Conservation (phyloP, 2,797 vertebrate species). For the Dendrocincla tyrannina region DNA sequence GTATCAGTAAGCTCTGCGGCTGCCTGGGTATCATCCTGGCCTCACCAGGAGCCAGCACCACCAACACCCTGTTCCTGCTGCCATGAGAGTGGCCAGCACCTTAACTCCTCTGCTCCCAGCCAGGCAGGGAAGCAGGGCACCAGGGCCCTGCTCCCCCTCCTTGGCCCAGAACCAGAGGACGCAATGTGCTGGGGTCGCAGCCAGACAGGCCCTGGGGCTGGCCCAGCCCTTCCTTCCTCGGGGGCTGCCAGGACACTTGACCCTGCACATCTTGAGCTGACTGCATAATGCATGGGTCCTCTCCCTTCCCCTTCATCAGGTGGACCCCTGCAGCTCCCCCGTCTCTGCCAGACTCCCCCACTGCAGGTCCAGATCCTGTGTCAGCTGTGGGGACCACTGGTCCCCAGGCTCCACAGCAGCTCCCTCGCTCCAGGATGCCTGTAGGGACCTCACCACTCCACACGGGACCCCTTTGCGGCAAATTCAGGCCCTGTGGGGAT, state of each 20-base stretch:
- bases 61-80: conserved; percentile 58
- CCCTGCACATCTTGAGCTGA: accelerated
- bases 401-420: not conserved
- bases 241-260: not conserved
- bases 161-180: accelerated
- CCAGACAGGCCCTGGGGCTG: not conserved
- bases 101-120: not conserved
- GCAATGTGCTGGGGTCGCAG: not conserved
- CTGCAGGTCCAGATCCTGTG: not conserved
- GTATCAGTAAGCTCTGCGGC: conserved; percentile 26
- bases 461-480: accelerated
- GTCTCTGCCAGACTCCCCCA: accelerated
- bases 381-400: not conserved
- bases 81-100: not conserved
- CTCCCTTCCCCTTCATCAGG: not conserved
- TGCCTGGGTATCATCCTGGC: not conserved
- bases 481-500: accelerated
- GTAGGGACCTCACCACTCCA: accelerated
- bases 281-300: accelerated
- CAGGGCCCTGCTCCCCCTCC: not conserved
- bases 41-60: not conserved
- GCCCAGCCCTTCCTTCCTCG: not conserved
- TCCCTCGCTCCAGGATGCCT: not conserved
- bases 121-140: accelerated
- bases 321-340: not conserved